Conservation (phyloP, 2,888 invertebrate genomes). For the Adelphocoris suturalis region DNA sequence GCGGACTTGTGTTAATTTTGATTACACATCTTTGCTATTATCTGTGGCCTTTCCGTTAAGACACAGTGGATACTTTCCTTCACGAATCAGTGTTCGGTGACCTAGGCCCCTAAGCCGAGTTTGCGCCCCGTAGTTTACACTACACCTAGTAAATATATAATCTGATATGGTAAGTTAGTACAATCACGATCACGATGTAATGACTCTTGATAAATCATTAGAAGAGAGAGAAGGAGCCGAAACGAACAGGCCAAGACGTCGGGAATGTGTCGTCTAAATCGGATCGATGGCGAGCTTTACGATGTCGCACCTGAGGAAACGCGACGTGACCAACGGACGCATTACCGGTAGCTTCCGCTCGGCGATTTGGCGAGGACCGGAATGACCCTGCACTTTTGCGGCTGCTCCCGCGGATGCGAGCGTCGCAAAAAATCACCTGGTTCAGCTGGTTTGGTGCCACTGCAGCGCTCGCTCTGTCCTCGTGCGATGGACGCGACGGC, state of each 20-base stretch:
- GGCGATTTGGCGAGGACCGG: neutral
- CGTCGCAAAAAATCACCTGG: slow-evolving; percentile 12
- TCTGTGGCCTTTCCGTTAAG: too few species aligned
- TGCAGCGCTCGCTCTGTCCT: neutral
- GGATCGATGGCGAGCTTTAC: neutral
- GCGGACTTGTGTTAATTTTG: too few species aligned
- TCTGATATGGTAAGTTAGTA: too few species aligned
- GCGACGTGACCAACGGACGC: neutral
- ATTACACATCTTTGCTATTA: too few species aligned
- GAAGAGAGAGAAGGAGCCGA: too few species aligned
- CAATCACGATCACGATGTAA: too few species aligned
- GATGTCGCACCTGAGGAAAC: slow-evolving; percentile 6
- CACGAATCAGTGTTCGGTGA: too few species aligned
- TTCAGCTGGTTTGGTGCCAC: neutral
- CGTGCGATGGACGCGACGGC: neutral
- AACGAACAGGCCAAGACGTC: neutral
- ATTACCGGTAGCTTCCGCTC: neutral
- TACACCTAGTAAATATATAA: too few species aligned
- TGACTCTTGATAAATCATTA: too few species aligned
- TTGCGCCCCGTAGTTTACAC: too few species aligned
- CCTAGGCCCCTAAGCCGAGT: too few species aligned
- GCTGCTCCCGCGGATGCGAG: neutral
- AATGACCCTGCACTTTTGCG: neutral
- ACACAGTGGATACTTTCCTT: too few species aligned
- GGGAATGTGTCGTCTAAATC: neutral